Evolutionary conservation across 1,140 invertebrate species (phyloP), one percentile per base, ranked within the genome.

Genomic region (Eumeta japonica): DNA sequence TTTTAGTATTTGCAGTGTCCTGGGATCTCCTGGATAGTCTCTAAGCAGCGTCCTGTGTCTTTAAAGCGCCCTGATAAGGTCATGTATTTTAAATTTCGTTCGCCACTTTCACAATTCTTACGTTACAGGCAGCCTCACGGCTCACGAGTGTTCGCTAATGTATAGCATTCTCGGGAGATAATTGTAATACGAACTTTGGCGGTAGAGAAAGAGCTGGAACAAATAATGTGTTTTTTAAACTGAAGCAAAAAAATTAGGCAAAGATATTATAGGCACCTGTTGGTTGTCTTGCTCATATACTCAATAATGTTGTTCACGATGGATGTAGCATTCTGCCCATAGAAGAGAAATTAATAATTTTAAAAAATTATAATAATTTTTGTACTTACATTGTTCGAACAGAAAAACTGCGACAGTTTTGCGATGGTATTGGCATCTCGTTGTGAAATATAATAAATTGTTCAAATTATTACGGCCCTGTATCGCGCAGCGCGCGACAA

Each of bases 141-240:
- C n/a, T n/a, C n/a, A n/a, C n/a, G n/a, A n/a, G n/a, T n/a, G n/a
- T n/a, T n/a, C n/a, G n/a, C n/a, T n/a, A 24, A 24, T 24, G 20
- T 24, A n/a, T 24, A 5, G n/a, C 20, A 24, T 24, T 24, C 20
- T 24, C 20, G 5, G 20, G 20, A 24, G 20, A 24, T 24, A 24
- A 24, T 24, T 24, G 20, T 24, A 24, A 24, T n/a, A 24, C 20
- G 5, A 24, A 24, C 20, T 24, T 24, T 24, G 20, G 20, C n/a
- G 20, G 20, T n/a, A 24, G 20, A 24, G 5, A 24, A 24, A n/a
- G 20, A 24, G 20, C n/a, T 24, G 20, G 20, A 24, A 24, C 20
- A n/a, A 24, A 24, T n/a, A 24, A 24, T 24, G 20, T 24, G 20
- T 24, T 24, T 24, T 24, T 24, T 24, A 24, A 24, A 24, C 20